A percentile compares a stretch with the other conserved stretches of the same genome.
phyloP scores from a whole-genome alignment of 2,113 vertebrate genomes.

The Bos indicus region DNA sequence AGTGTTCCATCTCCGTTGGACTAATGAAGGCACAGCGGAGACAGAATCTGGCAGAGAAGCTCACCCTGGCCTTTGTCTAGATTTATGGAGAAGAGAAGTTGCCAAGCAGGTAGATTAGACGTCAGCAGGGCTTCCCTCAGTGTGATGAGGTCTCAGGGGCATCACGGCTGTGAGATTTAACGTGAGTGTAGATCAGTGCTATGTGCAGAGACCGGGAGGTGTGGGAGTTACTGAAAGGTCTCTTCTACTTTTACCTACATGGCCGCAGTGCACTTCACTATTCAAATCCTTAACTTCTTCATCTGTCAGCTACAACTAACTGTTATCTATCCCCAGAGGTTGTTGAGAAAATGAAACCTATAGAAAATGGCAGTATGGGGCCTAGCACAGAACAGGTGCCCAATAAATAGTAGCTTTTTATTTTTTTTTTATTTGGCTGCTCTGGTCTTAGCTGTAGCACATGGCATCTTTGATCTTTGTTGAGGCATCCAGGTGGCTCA shows the following conservation, averaged over 20 bases:
- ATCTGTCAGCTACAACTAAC: not conserved
- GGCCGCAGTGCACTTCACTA: not conserved
- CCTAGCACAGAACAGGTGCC: not conserved
- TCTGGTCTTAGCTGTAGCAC: not conserved
- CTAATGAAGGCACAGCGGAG: conserved; percentile 50
- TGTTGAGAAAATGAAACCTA: not conserved
- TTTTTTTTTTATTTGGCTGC: not conserved
- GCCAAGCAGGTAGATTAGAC: conserved; percentile 26
- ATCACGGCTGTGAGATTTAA: not conserved
- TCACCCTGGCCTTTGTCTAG: conserved; percentile 32
- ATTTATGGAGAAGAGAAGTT: conserved; percentile 41
- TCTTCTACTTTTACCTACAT: not conserved
- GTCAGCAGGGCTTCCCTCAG: conserved; percentile 36
- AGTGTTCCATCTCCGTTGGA: conserved; percentile 37
- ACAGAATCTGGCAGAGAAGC: conserved; percentile 30
- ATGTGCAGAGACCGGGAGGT: not conserved
- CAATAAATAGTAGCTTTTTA: not conserved
- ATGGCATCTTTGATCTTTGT: not conserved
- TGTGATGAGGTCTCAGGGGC: not conserved
- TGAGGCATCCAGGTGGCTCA: not conserved
- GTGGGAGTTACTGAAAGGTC: not conserved
- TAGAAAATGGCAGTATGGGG: not conserved
- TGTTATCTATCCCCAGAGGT: not conserved
- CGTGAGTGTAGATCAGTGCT: not conserved
- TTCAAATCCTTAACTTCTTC: not conserved